A percentile compares a stretch with the other conserved stretches of the same genome.
phyloP scores from a whole-genome alignment of 2,113 vertebrate species.

The Brachyistius frenatus region DNA sequence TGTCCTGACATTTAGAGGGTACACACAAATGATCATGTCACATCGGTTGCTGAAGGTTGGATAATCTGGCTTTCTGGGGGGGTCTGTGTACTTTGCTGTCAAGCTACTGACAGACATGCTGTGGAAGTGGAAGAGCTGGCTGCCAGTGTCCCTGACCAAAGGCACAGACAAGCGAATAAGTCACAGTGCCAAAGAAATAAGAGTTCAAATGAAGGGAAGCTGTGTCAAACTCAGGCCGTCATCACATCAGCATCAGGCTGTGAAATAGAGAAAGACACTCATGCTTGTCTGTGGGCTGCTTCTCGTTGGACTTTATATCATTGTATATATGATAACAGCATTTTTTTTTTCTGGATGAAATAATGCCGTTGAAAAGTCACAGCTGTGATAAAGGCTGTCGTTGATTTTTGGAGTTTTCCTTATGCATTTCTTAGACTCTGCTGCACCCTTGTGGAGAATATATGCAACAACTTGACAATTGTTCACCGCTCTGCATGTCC shows the following conservation, averaged over 20 bases:
- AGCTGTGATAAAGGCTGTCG: neutral
- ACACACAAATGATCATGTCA: neutral
- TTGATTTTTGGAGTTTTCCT: neutral
- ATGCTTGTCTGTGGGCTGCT: no score
- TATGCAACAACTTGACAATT: neutral
- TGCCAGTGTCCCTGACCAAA: slow-evolving; percentile 4
- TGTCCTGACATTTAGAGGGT: neutral
- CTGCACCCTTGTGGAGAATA: slow-evolving; percentile 65
- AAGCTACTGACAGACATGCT: neutral
- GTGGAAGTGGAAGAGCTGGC: neutral
- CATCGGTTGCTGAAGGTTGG: neutral
- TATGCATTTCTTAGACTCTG: slow-evolving; percentile 51
- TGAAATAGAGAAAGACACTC: neutral
- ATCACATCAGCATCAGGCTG: slow-evolving; percentile 30
- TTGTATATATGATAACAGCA: no score
- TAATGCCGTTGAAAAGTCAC: no score
- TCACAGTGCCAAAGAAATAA: slow-evolving; percentile 1
- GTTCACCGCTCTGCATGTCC: slow-evolving; percentile 24
- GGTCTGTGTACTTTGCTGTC: neutral
- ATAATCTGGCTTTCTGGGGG: neutral
- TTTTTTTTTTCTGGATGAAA: no score
- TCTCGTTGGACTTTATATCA: neutral
- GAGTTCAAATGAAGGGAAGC: slow-evolving; percentile 23
- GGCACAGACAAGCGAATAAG: neutral
- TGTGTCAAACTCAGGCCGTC: slow-evolving; percentile 5